Evolutionary conservation across 2,888 invertebrate genomes (phyloP).

Genomic region (Drosophila algonquin): DNA sequence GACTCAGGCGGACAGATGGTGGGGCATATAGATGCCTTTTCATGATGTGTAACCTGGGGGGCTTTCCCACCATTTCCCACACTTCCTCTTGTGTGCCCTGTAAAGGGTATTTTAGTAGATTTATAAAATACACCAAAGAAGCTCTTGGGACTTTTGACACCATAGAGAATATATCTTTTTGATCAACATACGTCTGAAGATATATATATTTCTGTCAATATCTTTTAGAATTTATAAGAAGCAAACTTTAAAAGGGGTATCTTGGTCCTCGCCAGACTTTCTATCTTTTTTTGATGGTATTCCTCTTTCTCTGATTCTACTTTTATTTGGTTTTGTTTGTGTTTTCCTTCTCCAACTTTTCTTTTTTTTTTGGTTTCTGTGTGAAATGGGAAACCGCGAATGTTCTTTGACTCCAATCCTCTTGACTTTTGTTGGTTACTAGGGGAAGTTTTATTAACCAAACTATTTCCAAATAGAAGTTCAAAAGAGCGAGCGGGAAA

Average conservation of each 20-base stretch:
- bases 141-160: no score
- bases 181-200: no score
- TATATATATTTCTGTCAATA: no score
- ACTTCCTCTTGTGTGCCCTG: neutral
- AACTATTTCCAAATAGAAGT: neutral
- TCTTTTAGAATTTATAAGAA: no score
- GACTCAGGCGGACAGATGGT: constrained; percentile 4
- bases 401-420: neutral
- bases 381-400: neutral
- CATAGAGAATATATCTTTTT: no score
- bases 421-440: neutral
- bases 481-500: neutral
- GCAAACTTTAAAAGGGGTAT: no score
- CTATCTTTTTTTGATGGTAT: neutral
- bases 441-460: constrained; percentile 1
- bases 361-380: neutral
- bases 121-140: no score
- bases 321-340: neutral
- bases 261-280: no score
- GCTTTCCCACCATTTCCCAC: neutral
- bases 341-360: neutral
- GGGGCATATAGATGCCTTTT: constrained; percentile 19
- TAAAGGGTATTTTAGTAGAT: neutral
- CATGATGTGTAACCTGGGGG: neutral
- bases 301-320: neutral